phyloP scores from a whole-genome alignment of 2,113 vertebrate genomes.

The Eulacestoma nigropectus region DNA sequence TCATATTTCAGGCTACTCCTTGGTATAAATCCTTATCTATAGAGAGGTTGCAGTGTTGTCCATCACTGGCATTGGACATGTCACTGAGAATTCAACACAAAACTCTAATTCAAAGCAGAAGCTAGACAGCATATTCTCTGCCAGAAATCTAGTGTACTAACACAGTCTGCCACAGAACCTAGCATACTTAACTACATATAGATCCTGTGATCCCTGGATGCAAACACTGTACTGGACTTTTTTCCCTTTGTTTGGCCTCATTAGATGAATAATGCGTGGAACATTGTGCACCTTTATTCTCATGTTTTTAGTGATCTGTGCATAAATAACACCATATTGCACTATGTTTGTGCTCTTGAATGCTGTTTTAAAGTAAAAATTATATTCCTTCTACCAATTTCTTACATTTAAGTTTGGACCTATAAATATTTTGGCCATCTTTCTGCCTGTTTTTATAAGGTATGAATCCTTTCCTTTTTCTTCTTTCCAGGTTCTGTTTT shows the following conservation, averaged over 20 bases:
- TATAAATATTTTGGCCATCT: background rate
- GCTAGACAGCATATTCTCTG: background rate
- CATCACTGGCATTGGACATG: background rate
- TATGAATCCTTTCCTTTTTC: background rate
- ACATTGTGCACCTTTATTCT: background rate
- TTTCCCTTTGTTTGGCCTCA: background rate
- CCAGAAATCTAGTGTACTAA: background rate
- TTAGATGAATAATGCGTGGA: accelerated
- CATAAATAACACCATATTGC: background rate
- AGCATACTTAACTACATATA: too few relatives aligned
- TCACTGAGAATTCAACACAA: background rate
- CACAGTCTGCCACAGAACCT: background rate
- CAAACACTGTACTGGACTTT: background rate
- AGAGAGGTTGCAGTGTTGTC: background rate
- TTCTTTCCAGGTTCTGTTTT: background rate
- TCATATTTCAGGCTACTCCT: background rate
- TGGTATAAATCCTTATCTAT: background rate
- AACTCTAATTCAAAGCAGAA: background rate
- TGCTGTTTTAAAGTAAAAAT: background rate
- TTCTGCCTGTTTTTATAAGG: background rate
- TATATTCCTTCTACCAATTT: background rate
- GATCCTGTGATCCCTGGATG: background rate
- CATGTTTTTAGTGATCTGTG: background rate
- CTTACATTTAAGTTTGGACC: background rate
- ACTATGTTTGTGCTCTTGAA: background rate